Conservation (phyloP, 2,113 vertebrate genomes). For the Eublepharis macularius region DNA sequence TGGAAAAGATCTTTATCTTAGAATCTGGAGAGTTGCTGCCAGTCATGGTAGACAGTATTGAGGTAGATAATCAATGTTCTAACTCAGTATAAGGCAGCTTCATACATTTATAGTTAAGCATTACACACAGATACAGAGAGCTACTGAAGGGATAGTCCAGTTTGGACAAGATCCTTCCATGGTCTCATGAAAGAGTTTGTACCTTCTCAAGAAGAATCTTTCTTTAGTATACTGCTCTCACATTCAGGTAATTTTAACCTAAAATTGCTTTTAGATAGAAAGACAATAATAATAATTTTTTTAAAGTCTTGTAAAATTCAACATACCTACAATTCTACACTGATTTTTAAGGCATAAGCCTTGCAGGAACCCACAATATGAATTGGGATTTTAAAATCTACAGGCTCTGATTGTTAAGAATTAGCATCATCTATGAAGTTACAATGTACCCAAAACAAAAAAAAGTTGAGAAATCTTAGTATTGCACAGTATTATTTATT, state of each 20-base stretch:
- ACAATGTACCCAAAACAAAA: not conserved
- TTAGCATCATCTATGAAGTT: not conserved
- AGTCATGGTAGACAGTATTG: too few species aligned
- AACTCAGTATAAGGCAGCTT: too few species aligned
- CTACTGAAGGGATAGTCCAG: not conserved
- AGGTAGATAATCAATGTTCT: too few species aligned
- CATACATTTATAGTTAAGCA: too few species aligned
- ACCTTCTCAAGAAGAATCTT: not conserved
- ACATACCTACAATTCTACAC: not conserved
- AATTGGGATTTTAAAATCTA: not conserved
- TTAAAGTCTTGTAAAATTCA: not conserved
- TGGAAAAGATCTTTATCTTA: too few species aligned
- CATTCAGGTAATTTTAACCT: not conserved
- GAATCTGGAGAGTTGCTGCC: too few species aligned
- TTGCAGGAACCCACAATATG: accelerated
- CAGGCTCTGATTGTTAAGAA: not conserved
- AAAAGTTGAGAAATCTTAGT: slow-evolving; percentile 25
- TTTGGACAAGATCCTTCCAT: not conserved
- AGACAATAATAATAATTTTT: not conserved
- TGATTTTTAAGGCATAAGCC: not conserved
- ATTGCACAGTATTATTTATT: slow-evolving; percentile 24
- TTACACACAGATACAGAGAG: too few species aligned
- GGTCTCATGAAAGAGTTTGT: not conserved
- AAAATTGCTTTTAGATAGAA: not conserved
- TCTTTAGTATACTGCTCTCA: not conserved